Evolutionary conservation across 2,113 vertebrate genomes (phyloP), one percentile per base, ranked within the genome.

Genomic region (Suricata suricatta): DNA sequence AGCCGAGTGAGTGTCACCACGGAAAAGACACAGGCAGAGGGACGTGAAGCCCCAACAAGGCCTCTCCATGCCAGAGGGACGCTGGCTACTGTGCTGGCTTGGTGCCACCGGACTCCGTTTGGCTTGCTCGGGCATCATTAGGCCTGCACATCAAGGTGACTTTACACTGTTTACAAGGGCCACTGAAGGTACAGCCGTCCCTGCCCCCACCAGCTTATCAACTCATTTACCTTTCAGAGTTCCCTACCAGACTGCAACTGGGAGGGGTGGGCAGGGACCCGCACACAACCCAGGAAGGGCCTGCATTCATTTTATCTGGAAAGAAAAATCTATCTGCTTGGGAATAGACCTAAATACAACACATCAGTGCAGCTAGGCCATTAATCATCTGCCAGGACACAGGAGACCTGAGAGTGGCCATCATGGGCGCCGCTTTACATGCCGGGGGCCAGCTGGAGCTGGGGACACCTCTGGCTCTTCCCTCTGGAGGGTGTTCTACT

Each of bases 91-190:
- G 2, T 35, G 1, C 83, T 80, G 82, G 94, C 96, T 83, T 15
- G 0, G n/a, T 2, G 38, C 95, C 96, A 88, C 77, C 0, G 0
- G 50, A 11, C 93, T 96, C 94, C 47, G 0, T 47, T 63, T 29
- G 88, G 93, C 69, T 86, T 68, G 29, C 38, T 90, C 41, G 27
- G 3, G 69, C 57, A 1, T 87, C 97, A 77, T 94, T 83, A 95
- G 93, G 92, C 69, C 89, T 12, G 52, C 76, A 92, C 95, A 98
- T 91, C 97, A 98, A 98, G 98, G 98, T 98, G 96, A 98, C 98
- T 98, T 96, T 97, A 96, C n/a, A 52, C 44, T 96, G 83, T 96
- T 97, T 95, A 95, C 95, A 97, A 96, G 93, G 95, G 84, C 96
- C 76, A 81, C 84, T 41, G 95, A 82, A 93, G 95, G 93, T 74